phyloP scores from a whole-genome alignment of 2,888 invertebrate species.

The Loripinus fragilis region DNA sequence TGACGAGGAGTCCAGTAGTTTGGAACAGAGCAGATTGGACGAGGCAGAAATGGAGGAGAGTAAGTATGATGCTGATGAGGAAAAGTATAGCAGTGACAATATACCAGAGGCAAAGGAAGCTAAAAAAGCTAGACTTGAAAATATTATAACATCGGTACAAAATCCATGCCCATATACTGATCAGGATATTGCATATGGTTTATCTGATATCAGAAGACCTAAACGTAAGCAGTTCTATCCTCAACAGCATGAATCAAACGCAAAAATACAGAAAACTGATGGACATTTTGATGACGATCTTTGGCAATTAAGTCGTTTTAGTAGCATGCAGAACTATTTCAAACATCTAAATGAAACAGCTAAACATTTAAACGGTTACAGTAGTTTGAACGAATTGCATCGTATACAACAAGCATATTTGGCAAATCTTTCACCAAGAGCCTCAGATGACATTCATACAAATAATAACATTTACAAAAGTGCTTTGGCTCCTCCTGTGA shows the following conservation, averaged over 20 bases:
- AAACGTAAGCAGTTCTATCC: constrained; percentile 98
- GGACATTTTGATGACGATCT: constrained; percentile 90
- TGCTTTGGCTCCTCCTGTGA: constrained; percentile 27
- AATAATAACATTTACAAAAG: constrained; percentile 31
- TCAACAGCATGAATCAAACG: constrained; percentile 89
- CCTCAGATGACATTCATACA: constrained; percentile 35
- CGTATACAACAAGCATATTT: constrained; percentile 56
- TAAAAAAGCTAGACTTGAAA: constrained; percentile 96
- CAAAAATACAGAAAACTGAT: constrained; percentile 75
- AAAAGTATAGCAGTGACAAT: constrained; percentile 44
- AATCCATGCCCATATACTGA: constrained; percentile 80
- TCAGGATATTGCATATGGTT: constrained; percentile 14
- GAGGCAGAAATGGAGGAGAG: constrained; percentile 58
- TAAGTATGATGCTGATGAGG: constrained; percentile 57
- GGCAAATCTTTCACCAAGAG: constrained; percentile 49
- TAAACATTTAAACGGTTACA: constrained; percentile 54
- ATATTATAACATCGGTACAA: constrained; percentile 96
- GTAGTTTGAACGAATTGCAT: constrained; percentile 57
- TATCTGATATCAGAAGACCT: constrained; percentile 69
- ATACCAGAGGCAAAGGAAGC: constrained; percentile 84
- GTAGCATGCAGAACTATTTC: constrained; percentile 95
- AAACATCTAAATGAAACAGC: constrained; percentile 87
- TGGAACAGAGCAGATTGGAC: constrained; percentile 52
- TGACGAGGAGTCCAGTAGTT: constrained; percentile 65
- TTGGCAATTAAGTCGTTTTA: constrained; percentile 93